Conservation (phyloP, 2,888 invertebrate species). For the Reticulitermes lucifugus region DNA sequence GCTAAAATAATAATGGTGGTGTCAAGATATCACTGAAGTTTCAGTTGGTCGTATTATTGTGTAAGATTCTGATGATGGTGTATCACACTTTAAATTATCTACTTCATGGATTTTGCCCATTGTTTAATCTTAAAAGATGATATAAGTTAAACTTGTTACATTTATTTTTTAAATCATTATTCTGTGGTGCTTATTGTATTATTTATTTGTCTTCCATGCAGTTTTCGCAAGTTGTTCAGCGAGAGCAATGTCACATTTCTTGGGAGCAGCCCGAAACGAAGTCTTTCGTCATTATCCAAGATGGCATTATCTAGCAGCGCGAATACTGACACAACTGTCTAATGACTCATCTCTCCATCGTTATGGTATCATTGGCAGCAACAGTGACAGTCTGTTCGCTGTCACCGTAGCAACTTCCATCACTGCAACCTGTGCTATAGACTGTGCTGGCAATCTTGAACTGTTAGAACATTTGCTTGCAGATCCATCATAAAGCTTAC, state of each 20-base stretch:
- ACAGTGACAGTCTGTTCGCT: slow-evolving; percentile 29
- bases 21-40: neutral
- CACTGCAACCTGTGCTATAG: slow-evolving; percentile 31
- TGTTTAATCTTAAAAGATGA: too few species aligned
- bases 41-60: neutral
- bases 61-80: too few species aligned
- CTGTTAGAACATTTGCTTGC: slow-evolving; percentile 29
- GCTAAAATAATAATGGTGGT: neutral
- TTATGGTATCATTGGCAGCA: neutral
- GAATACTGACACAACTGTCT: slow-evolving; percentile 51
- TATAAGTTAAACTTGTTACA: too few species aligned
- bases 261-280: slow-evolving; percentile 83
- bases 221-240: slow-evolving; percentile 92
- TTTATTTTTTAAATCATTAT: neutral
- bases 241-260: slow-evolving; percentile 72
- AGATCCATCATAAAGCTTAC: slow-evolving; percentile 20
- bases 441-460: slow-evolving; percentile 42
- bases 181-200: neutral
- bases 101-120: too few species aligned
- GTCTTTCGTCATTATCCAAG: slow-evolving; percentile 82
- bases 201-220: slow-evolving; percentile 59
- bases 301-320: slow-evolving; percentile 69
- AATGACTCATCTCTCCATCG: slow-evolving; percentile 30
- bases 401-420: neutral
- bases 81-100: too few species aligned